Percentiles rank a stretch among this genome's conserved stretches.
phyloP scores from a whole-genome alignment of 1,140 invertebrate genomes.

The Ridgeia piscesae region DNA sequence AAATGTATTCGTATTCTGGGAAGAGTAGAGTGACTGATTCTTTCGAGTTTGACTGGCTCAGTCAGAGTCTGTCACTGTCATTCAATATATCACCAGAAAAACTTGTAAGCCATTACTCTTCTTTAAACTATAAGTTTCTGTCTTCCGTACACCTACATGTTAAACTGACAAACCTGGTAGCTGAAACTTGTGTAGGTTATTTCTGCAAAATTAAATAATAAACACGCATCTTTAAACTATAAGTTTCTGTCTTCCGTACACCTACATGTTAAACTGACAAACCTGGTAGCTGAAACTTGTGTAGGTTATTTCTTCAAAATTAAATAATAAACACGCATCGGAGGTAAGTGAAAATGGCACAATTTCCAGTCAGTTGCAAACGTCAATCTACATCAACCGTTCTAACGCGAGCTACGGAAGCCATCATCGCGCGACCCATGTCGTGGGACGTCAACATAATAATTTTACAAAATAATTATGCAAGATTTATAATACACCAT shows the following conservation, averaged over 20 bases:
- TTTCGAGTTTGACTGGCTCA: too few species aligned
- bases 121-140: neutral
- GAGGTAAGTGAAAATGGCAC: neutral
- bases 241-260: neutral
- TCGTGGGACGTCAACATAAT: neutral
- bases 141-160: neutral
- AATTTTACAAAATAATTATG: neutral
- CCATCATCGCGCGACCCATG: neutral
- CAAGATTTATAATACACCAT: too few species aligned
- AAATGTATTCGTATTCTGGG: too few species aligned
- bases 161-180: neutral
- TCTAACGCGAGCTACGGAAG: neutral
- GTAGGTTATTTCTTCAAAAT: neutral
- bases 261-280: neutral
- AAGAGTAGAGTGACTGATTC: too few species aligned
- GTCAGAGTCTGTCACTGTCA: too few species aligned
- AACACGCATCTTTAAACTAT: neutral
- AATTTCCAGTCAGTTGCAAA: neutral
- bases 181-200: neutral
- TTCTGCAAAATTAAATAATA: neutral
- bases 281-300: neutral
- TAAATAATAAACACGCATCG: neutral
- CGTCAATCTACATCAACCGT: neutral
- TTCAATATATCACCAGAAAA: too few species aligned
- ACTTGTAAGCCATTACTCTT: neutral